Percentiles rank a stretch among this genome's conserved stretches.
These are phyloP conservation scores for Meiosimyza decipiens DNA, from an alignment of 2,888 invertebrate species.

Conservation along the genomic window DNA sequence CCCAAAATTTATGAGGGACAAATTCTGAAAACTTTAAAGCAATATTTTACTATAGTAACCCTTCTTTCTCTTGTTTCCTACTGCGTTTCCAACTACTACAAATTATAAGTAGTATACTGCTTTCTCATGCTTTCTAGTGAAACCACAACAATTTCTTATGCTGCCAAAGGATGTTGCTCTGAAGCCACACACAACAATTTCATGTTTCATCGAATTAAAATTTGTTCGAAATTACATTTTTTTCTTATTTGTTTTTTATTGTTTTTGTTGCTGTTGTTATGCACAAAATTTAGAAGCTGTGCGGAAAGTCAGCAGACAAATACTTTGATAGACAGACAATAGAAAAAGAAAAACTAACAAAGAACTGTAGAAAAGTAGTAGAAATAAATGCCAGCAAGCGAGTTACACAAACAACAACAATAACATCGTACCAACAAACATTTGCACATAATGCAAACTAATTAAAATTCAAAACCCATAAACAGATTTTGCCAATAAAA, in stretches of 20 bases:
- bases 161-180: not conserved
- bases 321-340: slow-evolving; percentile 6
- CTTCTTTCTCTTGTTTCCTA: too few relatives aligned
- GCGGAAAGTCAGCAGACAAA: slow-evolving; percentile 21
- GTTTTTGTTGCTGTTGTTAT: not conserved
- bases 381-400: not conserved
- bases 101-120: too few relatives aligned
- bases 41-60: too few relatives aligned
- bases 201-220: slow-evolving; percentile 60
- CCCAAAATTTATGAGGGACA: too few relatives aligned
- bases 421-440: not conserved
- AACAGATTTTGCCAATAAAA: slow-evolving; percentile 66
- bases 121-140: not conserved
- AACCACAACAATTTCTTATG: not conserved
- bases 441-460: slow-evolving; percentile 52
- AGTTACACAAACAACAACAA: not conserved
- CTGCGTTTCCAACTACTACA: too few relatives aligned
- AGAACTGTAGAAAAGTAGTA: slow-evolving; percentile 10
- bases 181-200: slow-evolving; percentile 50
- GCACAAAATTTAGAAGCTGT: slow-evolving; percentile 36
- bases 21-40: too few relatives aligned
- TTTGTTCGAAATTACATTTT: slow-evolving; percentile 49
- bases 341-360: slow-evolving; percentile 1
- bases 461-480: slow-evolving; percentile 66
- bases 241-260: not conserved